Base-by-base conservation (phyloP, 2,888 invertebrate genomes). In the Acanthopleura granulata region DNA sequence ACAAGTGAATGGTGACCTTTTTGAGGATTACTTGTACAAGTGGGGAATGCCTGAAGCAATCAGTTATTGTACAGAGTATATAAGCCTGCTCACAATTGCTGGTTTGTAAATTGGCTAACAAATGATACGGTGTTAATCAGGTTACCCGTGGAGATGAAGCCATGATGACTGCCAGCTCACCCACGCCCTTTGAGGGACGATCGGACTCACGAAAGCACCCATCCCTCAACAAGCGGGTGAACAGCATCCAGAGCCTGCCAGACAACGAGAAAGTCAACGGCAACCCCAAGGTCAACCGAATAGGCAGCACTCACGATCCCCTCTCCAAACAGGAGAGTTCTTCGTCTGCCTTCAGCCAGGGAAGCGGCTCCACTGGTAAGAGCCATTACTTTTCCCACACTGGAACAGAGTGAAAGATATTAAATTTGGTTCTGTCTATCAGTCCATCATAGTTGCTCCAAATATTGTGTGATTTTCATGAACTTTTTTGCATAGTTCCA, bases 311-410 rank as follows among this genome's bases (percentile, higher is more conserved):
- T 14, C 84, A 84, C 73, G 74, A 80, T 15, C 75, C 79, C 12
- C 77, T 86, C 72, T 77, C 72, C 72, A 87, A 86, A 76, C 84
- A 85, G 72, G 87, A 87, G 72, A 87, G 87, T 73, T 74, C 79
- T 16, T 79, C 80, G 72, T 84, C 85, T 18, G 82, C 79, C 25
- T 76, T 76, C 66, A 83, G 84, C 40, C 82, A 83, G 66, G 79
- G 78, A 50, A 84, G 82, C 75, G 79, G 77, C 51, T 80, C 78
- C 70, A 82, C 84, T 77, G 9, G 40, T 40, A 40, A 6, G 40
- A 9, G 40, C 40, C 3, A 40, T 9, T 40, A 40, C 40, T 40
- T 40, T 3, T 40, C 40, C 40, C 40, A 9, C 9, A 9, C 4
- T 40, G 3, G 9, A 40, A 6, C 9, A 40, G 9, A 40, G 4